Evolutionary conservation across 2,113 vertebrate genomes (phyloP), one percentile per base, ranked within the genome.

Genomic region (Chamaetylas fuelleborni): DNA sequence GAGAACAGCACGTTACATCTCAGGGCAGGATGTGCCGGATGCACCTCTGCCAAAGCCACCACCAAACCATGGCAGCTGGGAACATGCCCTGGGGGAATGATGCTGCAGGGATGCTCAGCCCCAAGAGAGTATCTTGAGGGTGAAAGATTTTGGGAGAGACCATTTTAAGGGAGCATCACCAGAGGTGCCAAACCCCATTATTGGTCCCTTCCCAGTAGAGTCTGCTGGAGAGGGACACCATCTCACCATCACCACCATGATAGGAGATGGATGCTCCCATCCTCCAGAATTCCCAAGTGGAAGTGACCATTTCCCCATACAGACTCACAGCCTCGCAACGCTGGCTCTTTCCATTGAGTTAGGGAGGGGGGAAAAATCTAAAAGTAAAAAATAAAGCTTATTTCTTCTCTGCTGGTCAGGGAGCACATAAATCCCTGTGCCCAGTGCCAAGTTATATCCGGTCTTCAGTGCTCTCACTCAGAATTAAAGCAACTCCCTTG

Each of bases 301-400:
- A 3, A 0, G 43, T 2, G 31, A 50, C 43, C 31, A 7, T 19
- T 54, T 81, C 48, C 58, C 19, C 62, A 43, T 4, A 50, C 24
- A 73, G 54, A 43, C 0, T 4, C 23, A 25, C 3, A 12, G 16
- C 48, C 51, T 77, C 0, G 0, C 0, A 20, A 66, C 0, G 0
- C 60, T 6, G 1, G 76, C 54, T 19, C 18, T 86, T 34, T 50
- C 58, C 83, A 42, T 0, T 20, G 64, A 81, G 28, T 78, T 48
- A 48, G 19, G 47, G 33, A 45, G 50, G 20, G 24, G 12, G 6
- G 12, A 7, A 2, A 10, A 10, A 31, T 14, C n/a, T 28, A 23
- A 5, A 76, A 69, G 19, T 24, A 6, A 61, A 58, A 86, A 76
- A n/a, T 19, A 51, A 67, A 67, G 22, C 45, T 57, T 11, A 51